Evolutionary conservation across 2,888 invertebrate species (phyloP), one percentile per base, ranked within the genome.

Genomic region (Taphrorychus bicolor): DNA sequence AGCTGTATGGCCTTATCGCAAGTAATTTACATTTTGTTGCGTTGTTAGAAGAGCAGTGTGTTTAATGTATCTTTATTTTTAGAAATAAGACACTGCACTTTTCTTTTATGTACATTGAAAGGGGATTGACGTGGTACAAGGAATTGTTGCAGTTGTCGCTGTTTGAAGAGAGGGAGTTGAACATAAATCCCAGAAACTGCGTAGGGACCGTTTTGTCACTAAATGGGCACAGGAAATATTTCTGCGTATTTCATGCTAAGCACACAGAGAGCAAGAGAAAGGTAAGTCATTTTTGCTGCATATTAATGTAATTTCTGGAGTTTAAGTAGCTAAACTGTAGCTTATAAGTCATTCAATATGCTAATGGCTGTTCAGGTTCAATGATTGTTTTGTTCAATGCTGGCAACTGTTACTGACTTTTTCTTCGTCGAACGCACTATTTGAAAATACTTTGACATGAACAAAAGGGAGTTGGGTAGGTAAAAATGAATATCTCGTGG

Each of bases 241-340:
- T 97, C 85, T 98, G 97, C 82, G 97, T 99, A 86, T 99, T 97
- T 84, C 98, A 99, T 84, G 95, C 95, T 64, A 97, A 95, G 83
- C 96, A 97, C 83, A 93, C 94, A 0, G 95, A 95, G 83, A 86
- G 87, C 66, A 88, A 87, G 41, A 53, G 51, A 16, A 60, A 57
- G 48, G 32, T 32, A 32, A 32, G 32, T 32, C 3, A 2, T 11
- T 42, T 60, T n/a, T n/a, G 48, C 67, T 67, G 22, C 63, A n/a
- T n/a, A n/a, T n/a, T n/a, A n/a, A n/a, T n/a, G n/a, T n/a, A n/a
- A n/a, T n/a, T n/a, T n/a, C n/a, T n/a, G n/a, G n/a, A n/a, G n/a
- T n/a, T n/a, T n/a, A n/a, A n/a, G n/a, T n/a, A n/a, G n/a, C n/a
- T n/a, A n/a, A n/a, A n/a, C n/a, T n/a, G n/a, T n/a, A n/a, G n/a